These are phyloP conservation scores for Dolichomitus sp. DNA, from an alignment of 2,888 invertebrate genomes.

Conservation along the genomic window DNA sequence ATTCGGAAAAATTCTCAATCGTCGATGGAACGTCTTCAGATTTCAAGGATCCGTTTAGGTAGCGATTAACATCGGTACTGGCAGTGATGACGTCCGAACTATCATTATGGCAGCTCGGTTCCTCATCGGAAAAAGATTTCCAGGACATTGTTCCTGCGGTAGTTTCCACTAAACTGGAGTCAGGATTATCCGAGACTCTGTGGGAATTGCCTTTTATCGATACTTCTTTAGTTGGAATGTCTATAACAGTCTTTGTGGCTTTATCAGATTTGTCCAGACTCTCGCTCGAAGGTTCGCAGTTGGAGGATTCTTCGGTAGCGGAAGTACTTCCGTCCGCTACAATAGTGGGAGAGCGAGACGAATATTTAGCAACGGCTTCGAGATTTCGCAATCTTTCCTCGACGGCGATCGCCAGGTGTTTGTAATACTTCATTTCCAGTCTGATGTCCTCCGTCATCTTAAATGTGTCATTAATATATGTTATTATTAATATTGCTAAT, in stretches of 20 bases:
- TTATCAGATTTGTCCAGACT: slow-evolving; percentile 16
- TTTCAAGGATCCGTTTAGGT: slow-evolving; percentile 71
- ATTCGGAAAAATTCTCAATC: slow-evolving; percentile 72
- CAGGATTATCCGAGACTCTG: neutral
- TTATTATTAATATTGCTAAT: too few species aligned
- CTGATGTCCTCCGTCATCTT: slow-evolving; percentile 90
- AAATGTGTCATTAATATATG: slow-evolving; percentile 74
- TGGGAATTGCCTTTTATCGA: neutral
- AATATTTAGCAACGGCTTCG: slow-evolving; percentile 46
- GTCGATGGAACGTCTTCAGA: slow-evolving; percentile 72
- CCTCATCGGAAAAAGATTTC: slow-evolving; percentile 60
- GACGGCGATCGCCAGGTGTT: slow-evolving; percentile 89
- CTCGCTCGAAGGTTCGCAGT: slow-evolving; percentile 64
- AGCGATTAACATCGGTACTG: slow-evolving; percentile 76
- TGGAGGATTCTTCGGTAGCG: slow-evolving; percentile 61
- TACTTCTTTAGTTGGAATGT: neutral
- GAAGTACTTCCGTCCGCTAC: slow-evolving; percentile 10
- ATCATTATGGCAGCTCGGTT: slow-evolving; percentile 56
- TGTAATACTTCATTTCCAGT: slow-evolving; percentile 90
- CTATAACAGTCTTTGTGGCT: neutral
- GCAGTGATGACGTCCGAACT: slow-evolving; percentile 72
- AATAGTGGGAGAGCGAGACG: neutral
- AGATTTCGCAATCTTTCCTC: slow-evolving; percentile 88
- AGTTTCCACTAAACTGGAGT: slow-evolving; percentile 35
- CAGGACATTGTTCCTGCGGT: neutral